Evolutionary conservation across 2,888 invertebrate genomes (phyloP).

Genomic region (Limnephilus marmoratus): DNA sequence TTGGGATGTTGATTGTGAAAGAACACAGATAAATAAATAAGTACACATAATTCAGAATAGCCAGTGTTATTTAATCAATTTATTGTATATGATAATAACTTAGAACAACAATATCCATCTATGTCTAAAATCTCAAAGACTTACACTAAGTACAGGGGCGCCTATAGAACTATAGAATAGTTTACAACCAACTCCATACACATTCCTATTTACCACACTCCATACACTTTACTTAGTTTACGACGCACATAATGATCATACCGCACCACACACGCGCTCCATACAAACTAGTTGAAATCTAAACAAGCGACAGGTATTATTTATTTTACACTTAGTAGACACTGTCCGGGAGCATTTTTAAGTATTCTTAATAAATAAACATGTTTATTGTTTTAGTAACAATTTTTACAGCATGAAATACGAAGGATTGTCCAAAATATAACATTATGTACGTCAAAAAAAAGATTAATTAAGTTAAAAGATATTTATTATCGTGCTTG

Average conservation of each 20-base stretch:
- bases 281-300: background rate
- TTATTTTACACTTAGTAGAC: background rate
- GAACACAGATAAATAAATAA: background rate
- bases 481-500: too few relatives aligned
- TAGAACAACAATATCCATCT: background rate
- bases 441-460: background rate
- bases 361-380: background rate
- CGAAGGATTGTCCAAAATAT: background rate
- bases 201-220: background rate
- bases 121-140: constrained; percentile 48
- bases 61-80: constrained; percentile 28
- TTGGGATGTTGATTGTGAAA: too few relatives aligned
- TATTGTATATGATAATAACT: constrained; percentile 29
- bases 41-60: constrained; percentile 10
- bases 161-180: constrained; percentile 15
- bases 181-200: background rate
- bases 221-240: background rate
- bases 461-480: background rate
- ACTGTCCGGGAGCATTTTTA: background rate
- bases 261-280: background rate
- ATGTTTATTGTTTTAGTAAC: background rate
- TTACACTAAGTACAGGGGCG: constrained; percentile 46
- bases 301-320: constrained; percentile 13
- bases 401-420: background rate
- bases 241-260: background rate